These are phyloP conservation scores for Papilio helenus DNA, from an alignment of 1,140 invertebrate genomes.

Conservation along the genomic window DNA sequence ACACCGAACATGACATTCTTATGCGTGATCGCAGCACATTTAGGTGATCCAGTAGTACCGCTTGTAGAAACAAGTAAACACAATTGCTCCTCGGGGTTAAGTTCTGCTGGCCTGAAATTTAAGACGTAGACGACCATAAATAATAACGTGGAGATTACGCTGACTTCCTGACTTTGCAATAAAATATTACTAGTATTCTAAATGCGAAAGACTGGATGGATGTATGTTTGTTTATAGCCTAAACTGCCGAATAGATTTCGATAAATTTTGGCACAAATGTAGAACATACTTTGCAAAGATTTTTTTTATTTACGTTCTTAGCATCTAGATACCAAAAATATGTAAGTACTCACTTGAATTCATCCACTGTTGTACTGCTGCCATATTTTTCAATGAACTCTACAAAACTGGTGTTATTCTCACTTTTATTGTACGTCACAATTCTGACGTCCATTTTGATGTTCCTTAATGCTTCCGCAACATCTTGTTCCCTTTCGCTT, in stretches of 20 bases:
- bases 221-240: no score
- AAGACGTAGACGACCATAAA: neutral
- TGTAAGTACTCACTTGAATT: constrained; percentile 44
- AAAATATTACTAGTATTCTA: no score
- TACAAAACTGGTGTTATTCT: constrained; percentile 39
- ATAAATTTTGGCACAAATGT: no score
- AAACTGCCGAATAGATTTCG: no score
- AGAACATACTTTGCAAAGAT: no score
- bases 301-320: no score
- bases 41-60: constrained; percentile 59
- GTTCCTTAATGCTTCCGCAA: constrained; percentile 40
- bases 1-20: constrained; percentile 50
- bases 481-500: constrained; percentile 41
- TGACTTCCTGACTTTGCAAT: no score
- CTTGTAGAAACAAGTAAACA: constrained; percentile 56
- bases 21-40: constrained; percentile 52
- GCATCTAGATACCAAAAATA: no score
- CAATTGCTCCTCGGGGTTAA: constrained; percentile 54
- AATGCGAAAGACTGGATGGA: no score
- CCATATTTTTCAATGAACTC: constrained; percentile 46
- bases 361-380: constrained; percentile 38
- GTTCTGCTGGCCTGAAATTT: constrained; percentile 49
- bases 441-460: constrained; percentile 43
- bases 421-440: constrained; percentile 48
- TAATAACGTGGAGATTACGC: neutral